phyloP scores from a whole-genome alignment of 2,113 vertebrate species.

The Bos javanicus region DNA sequence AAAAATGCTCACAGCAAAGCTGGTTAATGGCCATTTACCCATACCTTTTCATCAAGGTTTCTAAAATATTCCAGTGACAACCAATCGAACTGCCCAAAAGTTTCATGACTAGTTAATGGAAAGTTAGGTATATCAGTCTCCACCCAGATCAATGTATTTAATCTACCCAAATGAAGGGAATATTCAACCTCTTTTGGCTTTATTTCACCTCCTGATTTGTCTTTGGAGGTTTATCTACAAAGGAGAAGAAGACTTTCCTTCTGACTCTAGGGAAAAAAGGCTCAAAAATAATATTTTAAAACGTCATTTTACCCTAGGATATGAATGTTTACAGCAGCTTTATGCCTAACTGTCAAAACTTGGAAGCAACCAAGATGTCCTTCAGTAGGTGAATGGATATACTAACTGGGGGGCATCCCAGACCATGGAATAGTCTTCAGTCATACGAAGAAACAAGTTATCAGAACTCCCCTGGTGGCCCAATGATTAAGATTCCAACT shows the following conservation, averaged over 20 bases:
- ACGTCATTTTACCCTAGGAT: not conserved
- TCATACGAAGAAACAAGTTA: not conserved
- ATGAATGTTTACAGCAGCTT: not conserved
- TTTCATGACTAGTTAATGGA: not conserved
- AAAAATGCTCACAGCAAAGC: not conserved
- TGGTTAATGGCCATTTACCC: not conserved
- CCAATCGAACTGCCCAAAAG: not conserved
- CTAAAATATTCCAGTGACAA: not conserved
- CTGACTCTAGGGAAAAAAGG: not conserved
- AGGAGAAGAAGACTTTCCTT: not conserved
- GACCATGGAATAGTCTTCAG: not conserved
- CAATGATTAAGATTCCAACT: not conserved
- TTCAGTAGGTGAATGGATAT: not conserved
- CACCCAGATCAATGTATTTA: too few relatives aligned
- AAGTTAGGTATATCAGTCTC: not conserved
- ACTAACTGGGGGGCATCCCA: not conserved
- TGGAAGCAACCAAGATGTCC: not conserved
- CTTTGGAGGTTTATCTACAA: not conserved
- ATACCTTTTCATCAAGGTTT: not conserved
- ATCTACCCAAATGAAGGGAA: not conserved
- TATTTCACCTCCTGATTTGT: not conserved
- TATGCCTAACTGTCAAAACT: not conserved
- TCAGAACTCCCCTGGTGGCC: not conserved
- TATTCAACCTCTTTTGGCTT: not conserved
- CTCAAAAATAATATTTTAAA: not conserved